phyloP scores from a whole-genome alignment of 2,113 vertebrate genomes.

The Corynorhinus townsendii region DNA sequence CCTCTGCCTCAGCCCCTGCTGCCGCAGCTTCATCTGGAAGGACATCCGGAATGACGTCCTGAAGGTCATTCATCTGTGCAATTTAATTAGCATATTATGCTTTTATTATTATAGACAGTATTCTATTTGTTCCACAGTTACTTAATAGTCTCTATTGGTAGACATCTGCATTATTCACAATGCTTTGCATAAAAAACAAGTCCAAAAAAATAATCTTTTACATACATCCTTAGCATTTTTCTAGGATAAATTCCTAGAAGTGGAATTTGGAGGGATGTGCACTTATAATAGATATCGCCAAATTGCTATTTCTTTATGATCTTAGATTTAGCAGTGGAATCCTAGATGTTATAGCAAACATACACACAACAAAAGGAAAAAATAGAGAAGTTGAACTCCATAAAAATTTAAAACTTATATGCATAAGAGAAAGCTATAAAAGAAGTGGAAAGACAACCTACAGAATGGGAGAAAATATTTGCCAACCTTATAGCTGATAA shows the following conservation, averaged over 20 bases:
- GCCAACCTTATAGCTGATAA: background rate
- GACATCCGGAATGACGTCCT: too few species aligned
- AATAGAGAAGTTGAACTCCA: background rate
- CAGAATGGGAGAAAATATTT: background rate
- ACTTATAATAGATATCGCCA: too few species aligned
- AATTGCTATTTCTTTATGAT: background rate
- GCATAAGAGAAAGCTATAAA: background rate
- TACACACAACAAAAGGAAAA: background rate
- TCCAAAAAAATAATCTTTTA: background rate
- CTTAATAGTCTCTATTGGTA: background rate
- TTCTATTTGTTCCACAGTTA: background rate
- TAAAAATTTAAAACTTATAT: background rate
- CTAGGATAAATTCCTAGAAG: too few species aligned
- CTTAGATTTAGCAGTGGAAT: background rate
- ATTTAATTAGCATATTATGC: too few species aligned
- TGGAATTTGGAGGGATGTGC: too few species aligned
- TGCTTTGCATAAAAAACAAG: background rate
- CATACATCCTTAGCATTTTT: too few species aligned
- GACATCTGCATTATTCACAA: background rate
- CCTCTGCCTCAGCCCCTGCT: too few species aligned
- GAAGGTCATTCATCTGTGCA: too few species aligned
- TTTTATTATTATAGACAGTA: background rate
- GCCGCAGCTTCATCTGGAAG: too few species aligned
- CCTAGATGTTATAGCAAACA: background rate
- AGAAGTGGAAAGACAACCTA: background rate